phyloP scores from a whole-genome alignment of 2,888 invertebrate species.

The Perizoma flavofasciatum region DNA sequence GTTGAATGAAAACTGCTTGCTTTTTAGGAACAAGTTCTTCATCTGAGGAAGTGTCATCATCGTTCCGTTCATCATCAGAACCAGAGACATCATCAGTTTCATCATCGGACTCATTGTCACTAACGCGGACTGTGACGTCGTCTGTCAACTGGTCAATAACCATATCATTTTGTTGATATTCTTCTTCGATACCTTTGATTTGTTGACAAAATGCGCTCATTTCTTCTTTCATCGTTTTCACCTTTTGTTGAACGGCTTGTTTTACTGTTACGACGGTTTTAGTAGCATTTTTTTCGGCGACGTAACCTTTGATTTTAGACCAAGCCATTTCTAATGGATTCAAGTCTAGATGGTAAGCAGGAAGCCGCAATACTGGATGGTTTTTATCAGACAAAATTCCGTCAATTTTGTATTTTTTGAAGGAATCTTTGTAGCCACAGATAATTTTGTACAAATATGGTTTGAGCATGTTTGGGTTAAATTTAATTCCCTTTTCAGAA shows the following conservation, averaged over 20 bases:
- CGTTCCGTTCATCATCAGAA: constrained; percentile 10
- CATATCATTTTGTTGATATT: constrained; percentile 16
- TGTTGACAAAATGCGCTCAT: constrained; percentile 6
- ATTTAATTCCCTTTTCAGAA: constrained; percentile 20
- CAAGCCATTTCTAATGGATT: constrained; percentile 24
- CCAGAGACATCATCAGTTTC: constrained; percentile 6
- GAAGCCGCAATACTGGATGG: constrained; percentile 19
- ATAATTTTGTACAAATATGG: constrained; percentile 15
- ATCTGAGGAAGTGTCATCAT: constrained; percentile 15
- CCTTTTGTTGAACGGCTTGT: constrained; percentile 8
- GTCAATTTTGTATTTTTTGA: constrained; percentile 22
- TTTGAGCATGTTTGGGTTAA: constrained; percentile 13
- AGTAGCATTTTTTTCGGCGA: constrained; percentile 2
- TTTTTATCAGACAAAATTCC: constrained; percentile 7
- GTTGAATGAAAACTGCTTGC: constrained; percentile 1
- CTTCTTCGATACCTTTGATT: constrained; percentile 8
- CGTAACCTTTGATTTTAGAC: constrained; percentile 10
- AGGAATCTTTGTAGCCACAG: constrained; percentile 15
- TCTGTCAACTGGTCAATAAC: constrained; percentile 20
- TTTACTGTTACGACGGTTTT: constrained; percentile 10
- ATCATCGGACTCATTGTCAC: constrained; percentile 8
- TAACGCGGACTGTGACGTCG: constrained; percentile 14
- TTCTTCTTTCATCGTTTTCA: constrained; percentile 8
- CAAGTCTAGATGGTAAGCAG: constrained; percentile 18
- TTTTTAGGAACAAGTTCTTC: constrained; percentile 4